Base-by-base conservation (phyloP, 2,797 vertebrate species). In the Manis javanica region DNA sequence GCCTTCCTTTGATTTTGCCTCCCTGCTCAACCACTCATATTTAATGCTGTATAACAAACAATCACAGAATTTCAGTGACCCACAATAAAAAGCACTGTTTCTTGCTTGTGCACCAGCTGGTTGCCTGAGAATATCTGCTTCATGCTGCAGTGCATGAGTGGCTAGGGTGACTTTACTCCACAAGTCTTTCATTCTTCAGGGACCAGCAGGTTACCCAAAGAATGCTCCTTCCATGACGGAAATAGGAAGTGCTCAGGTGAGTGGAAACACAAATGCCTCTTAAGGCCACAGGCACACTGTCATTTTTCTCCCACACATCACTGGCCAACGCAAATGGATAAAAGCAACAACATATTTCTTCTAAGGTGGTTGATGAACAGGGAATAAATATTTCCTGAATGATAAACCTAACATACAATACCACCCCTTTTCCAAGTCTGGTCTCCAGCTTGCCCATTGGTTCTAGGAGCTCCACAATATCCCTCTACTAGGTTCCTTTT, bases 181-280 rank as follows among this genome's bases (percentile, higher is more conserved):
- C 18, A 34, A 59, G 39, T 59, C 71, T 69, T 75, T 84, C 51
- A 39, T 90, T 90, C 51, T 71, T 81, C 24, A 34, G 59, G 37
- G 59, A 59, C 49, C 21, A 81, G 64, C 29, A 81, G 23, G 3
- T 88, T 88, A 53, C 69, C 34, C 31, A 57, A 42, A 64, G 74
- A 71, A 79, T 72, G 34, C 42, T 71, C 3, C 16, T 78, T 63
- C 53, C 31, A 55, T 23, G 59, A 66, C 10, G 15, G 18, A 46
- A 9, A 9, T 85, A 42, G 39, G 66, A 87, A 87, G 77, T 66
- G 64, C 49, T 74, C 49, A 64, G 8, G 37, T 92, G 61, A 39
- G 14, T 87, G 23, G 88, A 92, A 77, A 95, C 26, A 95, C n/a
- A 59, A 88, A 61, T 77, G 63, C 46, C 34, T 57, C 53, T 82